Evolutionary conservation across 1,140 invertebrate species (phyloP), one percentile per base, ranked within the genome.

Genomic region (Diploscapter pachys): DNA sequence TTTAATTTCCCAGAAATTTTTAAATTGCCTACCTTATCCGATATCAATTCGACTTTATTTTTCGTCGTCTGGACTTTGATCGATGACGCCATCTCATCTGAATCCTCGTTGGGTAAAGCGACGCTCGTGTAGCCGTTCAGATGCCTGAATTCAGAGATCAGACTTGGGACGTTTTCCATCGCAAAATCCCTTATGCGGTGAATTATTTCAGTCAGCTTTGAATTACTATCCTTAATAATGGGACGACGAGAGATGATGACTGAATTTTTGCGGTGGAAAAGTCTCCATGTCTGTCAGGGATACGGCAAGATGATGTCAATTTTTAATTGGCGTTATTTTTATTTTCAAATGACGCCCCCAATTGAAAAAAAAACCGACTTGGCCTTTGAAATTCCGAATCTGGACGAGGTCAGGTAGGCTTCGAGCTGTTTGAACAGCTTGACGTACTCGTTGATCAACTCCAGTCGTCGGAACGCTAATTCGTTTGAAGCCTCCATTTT

Each of bases 331-430:
- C 63, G 56, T 53, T n/a, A 53, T 72, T 64, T 3, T 4, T 3
- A 5, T 3, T 52, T 6, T 9, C 4, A 31, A 50, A 4, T 53
- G 13, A 67, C 55, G 49, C n/a, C 2, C 13, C n/a, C n/a, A 2
- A 53, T 53, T 63, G 5, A 48, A 63, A 63, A 67, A 51, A 49
- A 63, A 63, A 64, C 71, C 65, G 52, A 72, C 71, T 72, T 72
- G 54, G 71, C 71, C 61, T 72, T 72, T 5, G 71, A 72, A 64
- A 72, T 53, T 13, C 62, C 55, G 54, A 72, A 54, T 49, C 62
- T 72, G 3, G 71, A 61, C 51, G 61, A 64, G 57, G 57, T 11
- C 9, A 59, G 57, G 57, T 59, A 59, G 57, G 57, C 9, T 31
- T 59, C 57, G 57, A 59, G 57, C 57, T 59, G 57, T 2, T 59